Conservation (phyloP, 2,888 invertebrate species). For the Melipona bicolor region DNA sequence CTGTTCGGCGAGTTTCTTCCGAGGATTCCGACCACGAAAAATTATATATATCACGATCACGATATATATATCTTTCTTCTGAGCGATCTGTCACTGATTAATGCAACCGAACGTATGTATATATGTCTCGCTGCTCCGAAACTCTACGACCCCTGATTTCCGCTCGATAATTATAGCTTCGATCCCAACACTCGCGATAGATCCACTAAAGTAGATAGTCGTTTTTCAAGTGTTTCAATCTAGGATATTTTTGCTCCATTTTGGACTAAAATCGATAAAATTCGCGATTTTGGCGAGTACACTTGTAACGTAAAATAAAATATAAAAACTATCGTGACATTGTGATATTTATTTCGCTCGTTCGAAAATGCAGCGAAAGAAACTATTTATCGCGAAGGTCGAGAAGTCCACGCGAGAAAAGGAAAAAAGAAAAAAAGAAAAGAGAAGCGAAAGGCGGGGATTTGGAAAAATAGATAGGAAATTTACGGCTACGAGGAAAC, state of each 20-base stretch:
- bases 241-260: no score
- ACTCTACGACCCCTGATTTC: background rate
- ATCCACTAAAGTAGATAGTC: no score
- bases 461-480: conserved; percentile 34
- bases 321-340: no score
- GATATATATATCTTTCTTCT: conserved; percentile 11
- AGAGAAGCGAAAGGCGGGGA: background rate
- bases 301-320: no score
- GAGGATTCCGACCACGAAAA: conserved; percentile 39
- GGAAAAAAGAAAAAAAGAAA: no score
- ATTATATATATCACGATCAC: conserved; percentile 1
- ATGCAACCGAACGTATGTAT: conserved; percentile 22
- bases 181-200: background rate
- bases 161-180: background rate
- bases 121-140: background rate
- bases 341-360: no score
- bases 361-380: no score
- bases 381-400: background rate
- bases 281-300: no score
- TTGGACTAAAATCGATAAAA: no score
- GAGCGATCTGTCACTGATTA: conserved; percentile 26
- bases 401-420: background rate
- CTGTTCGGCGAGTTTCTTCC: conserved; percentile 40
- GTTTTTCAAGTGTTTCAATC: background rate
- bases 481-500: conserved; percentile 53